Percentiles rank a stretch among this genome's conserved stretches.
Evolutionary conservation across 2,113 vertebrate species (phyloP).

Genomic region (Ahaetulla prasina): DNA sequence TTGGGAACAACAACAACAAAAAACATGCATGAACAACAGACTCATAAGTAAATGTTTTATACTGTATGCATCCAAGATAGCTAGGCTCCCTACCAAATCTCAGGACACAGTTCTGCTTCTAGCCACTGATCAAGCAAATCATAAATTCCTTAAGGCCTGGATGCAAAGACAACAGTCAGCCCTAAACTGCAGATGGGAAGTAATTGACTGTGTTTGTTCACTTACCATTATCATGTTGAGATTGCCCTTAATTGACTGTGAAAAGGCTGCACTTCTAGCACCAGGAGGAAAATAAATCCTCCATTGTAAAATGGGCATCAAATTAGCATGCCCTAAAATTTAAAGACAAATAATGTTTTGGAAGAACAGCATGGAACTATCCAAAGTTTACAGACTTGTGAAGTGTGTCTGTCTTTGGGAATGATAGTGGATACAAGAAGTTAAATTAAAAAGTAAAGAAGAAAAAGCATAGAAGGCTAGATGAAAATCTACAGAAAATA

Average conservation of each 20-base stretch:
- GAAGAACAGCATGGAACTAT: neutral
- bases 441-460: neutral
- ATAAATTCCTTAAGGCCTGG: neutral
- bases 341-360: neutral
- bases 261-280: neutral
- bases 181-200: neutral
- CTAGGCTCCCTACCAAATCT: neutral
- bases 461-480: neutral
- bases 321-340: neutral
- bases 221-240: neutral
- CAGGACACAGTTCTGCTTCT: neutral
- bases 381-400: neutral
- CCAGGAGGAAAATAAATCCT: neutral
- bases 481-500: neutral
- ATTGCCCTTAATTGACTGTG: neutral
- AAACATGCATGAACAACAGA: neutral
- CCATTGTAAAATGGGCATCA: neutral
- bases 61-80: neutral
- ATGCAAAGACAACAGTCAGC: neutral
- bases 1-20: neutral
- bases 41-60: neutral
- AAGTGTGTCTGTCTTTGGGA: neutral
- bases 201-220: neutral
- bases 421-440: neutral
- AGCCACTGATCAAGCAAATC: neutral